Conservation (phyloP, 2,888 invertebrate species). For the Mythimna pallens region DNA sequence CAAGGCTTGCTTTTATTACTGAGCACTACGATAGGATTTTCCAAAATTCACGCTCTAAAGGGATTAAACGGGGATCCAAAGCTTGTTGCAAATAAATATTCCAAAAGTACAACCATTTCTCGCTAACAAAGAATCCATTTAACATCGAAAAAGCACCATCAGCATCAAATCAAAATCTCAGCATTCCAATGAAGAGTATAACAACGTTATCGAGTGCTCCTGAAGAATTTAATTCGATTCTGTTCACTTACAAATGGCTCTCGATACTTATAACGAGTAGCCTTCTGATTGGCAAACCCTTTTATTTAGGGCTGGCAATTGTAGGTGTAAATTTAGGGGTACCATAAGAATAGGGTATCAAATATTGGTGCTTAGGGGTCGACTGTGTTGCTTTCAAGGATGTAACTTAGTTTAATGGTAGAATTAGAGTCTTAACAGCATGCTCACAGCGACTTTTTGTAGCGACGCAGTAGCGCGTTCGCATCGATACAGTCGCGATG, state of each 20-base stretch:
- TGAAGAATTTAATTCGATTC: slow-evolving; percentile 74
- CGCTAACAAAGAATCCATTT: slow-evolving; percentile 22
- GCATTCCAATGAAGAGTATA: slow-evolving; percentile 68
- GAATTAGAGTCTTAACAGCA: neutral
- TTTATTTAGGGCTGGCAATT: slow-evolving; percentile 41
- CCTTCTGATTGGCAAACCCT: slow-evolving; percentile 60
- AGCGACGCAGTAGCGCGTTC: too few relatives aligned
- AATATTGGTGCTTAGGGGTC: slow-evolving; percentile 1
- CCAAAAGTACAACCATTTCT: slow-evolving; percentile 5
- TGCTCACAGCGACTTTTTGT: too few relatives aligned
- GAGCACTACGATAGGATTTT: too few relatives aligned
- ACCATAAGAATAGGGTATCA: neutral
- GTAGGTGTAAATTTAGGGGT: slow-evolving; percentile 26
- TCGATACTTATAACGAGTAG: slow-evolving; percentile 55
- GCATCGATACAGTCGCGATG: too few relatives aligned
- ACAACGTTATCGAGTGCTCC: slow-evolving; percentile 71
- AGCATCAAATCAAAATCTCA: slow-evolving; percentile 56
- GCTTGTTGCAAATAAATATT: neutral
- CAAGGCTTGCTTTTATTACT: too few relatives aligned
- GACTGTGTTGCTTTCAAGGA: slow-evolving; percentile 11
- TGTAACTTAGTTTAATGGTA: slow-evolving; percentile 22
- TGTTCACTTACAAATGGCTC: slow-evolving; percentile 60
- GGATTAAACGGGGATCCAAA: neutral
- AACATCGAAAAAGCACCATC: slow-evolving; percentile 11
- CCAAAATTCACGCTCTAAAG: too few relatives aligned